phyloP scores from a whole-genome alignment of 2,113 vertebrate genomes.

The Mola mola region DNA sequence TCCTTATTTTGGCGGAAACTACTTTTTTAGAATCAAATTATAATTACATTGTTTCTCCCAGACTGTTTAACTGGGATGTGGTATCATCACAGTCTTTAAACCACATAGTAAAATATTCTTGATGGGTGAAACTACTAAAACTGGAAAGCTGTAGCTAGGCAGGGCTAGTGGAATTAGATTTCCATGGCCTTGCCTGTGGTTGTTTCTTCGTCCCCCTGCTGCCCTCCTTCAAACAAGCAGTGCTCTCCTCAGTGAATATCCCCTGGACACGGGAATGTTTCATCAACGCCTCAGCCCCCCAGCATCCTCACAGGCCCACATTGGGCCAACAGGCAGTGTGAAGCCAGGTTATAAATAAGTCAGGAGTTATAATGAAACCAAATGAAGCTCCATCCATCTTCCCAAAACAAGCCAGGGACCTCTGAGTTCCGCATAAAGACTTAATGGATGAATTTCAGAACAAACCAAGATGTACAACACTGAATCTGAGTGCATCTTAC shows the following conservation, averaged over 20 bases:
- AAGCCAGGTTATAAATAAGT: constrained; percentile 77
- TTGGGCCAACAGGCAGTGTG: constrained; percentile 52
- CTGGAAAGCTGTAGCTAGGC: constrained; percentile 53
- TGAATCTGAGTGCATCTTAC: no score
- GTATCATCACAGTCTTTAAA: constrained; percentile 23
- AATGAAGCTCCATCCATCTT: constrained; percentile 80
- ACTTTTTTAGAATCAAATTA: constrained; percentile 5
- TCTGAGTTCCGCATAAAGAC: constrained; percentile 39
- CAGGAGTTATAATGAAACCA: constrained; percentile 76
- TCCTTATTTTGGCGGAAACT: constrained; percentile 15
- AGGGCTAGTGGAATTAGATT: constrained; percentile 59
- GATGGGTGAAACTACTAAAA: constrained; percentile 24
- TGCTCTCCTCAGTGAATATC: constrained; percentile 69
- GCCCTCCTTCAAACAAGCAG: constrained; percentile 70
- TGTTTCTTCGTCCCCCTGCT: constrained; percentile 61
- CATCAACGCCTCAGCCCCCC: constrained; percentile 68
- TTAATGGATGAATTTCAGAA: constrained; percentile 36
- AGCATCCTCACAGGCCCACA: constrained; percentile 67
- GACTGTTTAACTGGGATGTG: constrained; percentile 4
- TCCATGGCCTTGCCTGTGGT: constrained; percentile 58
- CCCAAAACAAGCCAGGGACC: constrained; percentile 71
- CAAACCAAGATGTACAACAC: no score
- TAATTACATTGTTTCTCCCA: background rate
- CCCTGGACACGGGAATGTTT: constrained; percentile 75
- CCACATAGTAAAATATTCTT: constrained; percentile 12